Evolutionary conservation across 2,888 invertebrate genomes (phyloP).

Genomic region (Hydropsyche betteni): DNA sequence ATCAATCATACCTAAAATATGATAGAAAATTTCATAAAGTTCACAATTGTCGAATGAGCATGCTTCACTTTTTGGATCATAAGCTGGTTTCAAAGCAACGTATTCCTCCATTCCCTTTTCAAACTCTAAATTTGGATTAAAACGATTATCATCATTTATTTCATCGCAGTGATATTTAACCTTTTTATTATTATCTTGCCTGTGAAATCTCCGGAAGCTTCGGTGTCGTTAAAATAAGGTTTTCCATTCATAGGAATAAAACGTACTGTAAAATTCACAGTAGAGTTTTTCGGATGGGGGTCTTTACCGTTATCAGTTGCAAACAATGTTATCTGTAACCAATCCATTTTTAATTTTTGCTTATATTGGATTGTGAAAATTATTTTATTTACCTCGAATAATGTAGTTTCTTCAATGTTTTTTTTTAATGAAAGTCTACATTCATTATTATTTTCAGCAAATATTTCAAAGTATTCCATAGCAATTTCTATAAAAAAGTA

Average conservation of each 20-base stretch:
- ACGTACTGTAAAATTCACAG: slow-evolving; percentile 57
- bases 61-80: slow-evolving; percentile 63
- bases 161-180: no score
- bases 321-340: slow-evolving; percentile 60
- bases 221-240: slow-evolving; percentile 58
- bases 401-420: not conserved
- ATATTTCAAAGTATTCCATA: slow-evolving; percentile 57
- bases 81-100: slow-evolving; percentile 57
- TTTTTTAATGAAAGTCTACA: not conserved
- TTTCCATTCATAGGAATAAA: slow-evolving; percentile 64
- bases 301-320: slow-evolving; percentile 64
- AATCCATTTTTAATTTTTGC: not conserved
- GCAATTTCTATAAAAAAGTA: slow-evolving; percentile 53
- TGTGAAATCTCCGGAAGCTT: slow-evolving; percentile 56
- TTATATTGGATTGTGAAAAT: not conserved
- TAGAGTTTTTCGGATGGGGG: slow-evolving; percentile 55
- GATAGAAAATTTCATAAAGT: slow-evolving; percentile 61
- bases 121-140: slow-evolving; percentile 56
- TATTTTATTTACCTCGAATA: not conserved
- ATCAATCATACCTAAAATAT: slow-evolving; percentile 60
- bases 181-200: slow-evolving; percentile 55
- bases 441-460: slow-evolving; percentile 56
- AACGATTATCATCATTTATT: no score
- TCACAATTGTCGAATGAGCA: slow-evolving; percentile 56
- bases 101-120: slow-evolving; percentile 58